Base-by-base conservation (phyloP, 2,797 vertebrate species). In the Liparis tanakae region DNA sequence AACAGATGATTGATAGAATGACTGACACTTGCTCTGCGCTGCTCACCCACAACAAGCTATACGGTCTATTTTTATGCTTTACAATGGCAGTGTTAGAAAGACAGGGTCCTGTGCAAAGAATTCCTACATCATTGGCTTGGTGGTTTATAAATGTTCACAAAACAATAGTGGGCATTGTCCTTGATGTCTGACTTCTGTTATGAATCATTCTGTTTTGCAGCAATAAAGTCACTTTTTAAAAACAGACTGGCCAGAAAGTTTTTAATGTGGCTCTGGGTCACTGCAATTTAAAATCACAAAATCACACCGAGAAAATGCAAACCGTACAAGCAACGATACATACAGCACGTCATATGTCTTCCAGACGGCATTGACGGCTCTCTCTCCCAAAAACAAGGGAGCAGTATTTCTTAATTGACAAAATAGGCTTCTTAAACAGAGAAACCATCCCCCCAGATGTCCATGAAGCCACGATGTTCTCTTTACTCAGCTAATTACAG, bases 1-100 rank as follows among this genome's bases (percentile, higher is more conserved):
- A 80, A 65, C 3, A 53, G 65, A 60, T 84, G 74, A 87, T 67
- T 74, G 78, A 83, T 76, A 83, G 50, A 67, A 68, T 80, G 71
- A 85, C 22, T 81, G 81, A 81, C 68, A 78, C 56, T 55, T 48
- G 58, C 14, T 36, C 61, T 43, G 30, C 13, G 3, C 12, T 55
- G 73, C 54, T 56, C 55, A 12, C 17, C 15, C 65, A 60, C 22
- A 59, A 15, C 62, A 36, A 48, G 33, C 7, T 15, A 33, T 20
- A 43, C 15, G 15, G 20, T 43, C 25, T 63, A 48, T 48, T 48
- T 48, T 63, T 50, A 57, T 48, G 20, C 59, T 76, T 33, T 13
- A 39, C 34, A 17, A 30, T 5, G 9, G 70, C 43, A 15, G 33
- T 39, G 50, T 53, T 22, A 36, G 34, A 41, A 12, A 34, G 36